phyloP scores from a whole-genome alignment of 2,113 vertebrate genomes.

The Odocoileus virginianus region DNA sequence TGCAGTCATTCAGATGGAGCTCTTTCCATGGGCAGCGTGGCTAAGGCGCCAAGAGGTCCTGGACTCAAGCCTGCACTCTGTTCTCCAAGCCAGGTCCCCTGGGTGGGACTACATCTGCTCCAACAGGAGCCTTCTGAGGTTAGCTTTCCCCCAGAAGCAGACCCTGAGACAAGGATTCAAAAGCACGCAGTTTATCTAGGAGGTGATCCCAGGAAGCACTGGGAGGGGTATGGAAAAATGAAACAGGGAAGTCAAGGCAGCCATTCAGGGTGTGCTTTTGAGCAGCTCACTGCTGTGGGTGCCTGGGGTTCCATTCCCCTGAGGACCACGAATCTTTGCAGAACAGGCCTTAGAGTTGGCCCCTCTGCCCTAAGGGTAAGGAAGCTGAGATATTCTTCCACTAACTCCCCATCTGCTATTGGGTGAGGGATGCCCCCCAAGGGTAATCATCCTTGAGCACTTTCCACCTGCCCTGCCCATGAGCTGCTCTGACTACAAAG shows the following conservation, averaged over 20 bases:
- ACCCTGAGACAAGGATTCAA: not conserved
- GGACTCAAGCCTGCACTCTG: not conserved
- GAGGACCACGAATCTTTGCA: not conserved
- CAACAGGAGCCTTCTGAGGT: not conserved
- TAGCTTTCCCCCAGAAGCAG: not conserved
- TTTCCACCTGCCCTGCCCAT: not conserved
- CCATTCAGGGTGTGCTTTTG: not conserved
- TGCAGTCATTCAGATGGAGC: not conserved
- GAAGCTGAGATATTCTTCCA: not conserved
- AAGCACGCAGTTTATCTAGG: not conserved
- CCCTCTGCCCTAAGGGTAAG: not conserved
- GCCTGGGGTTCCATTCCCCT: not conserved
- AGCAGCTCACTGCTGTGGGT: not conserved
- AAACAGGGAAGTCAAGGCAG: not conserved
- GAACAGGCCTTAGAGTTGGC: not conserved
- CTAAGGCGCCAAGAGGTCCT: not conserved
- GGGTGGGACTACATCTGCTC: not conserved
- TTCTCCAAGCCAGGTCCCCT: not conserved
- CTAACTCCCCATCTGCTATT: not conserved
- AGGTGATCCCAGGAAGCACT: not conserved
- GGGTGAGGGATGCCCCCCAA: not conserved
- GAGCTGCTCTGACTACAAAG: not conserved
- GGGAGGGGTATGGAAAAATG: no score
- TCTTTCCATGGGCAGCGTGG: not conserved
- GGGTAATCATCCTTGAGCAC: no score